These are phyloP conservation scores for Lacerta bilineata DNA, from an alignment of 2,797 vertebrate species.

Conservation along the genomic window DNA sequence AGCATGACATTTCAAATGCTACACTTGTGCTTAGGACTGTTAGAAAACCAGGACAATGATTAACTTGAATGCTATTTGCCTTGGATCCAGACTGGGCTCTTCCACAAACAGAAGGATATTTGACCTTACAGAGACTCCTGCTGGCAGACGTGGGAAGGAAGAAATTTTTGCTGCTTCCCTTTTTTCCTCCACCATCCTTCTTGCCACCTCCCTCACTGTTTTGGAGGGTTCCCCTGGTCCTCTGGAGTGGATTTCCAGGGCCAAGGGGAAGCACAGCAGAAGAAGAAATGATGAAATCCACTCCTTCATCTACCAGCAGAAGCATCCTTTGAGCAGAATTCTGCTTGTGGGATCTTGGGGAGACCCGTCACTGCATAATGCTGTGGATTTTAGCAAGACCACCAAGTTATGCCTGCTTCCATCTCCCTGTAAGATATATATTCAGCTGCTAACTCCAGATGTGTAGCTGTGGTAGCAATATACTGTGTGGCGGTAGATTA, in stretches of 20 bases:
- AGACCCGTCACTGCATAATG: neutral
- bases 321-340: neutral
- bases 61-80: neutral
- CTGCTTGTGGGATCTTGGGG: neutral
- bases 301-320: neutral
- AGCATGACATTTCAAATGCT: neutral
- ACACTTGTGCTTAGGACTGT: neutral
- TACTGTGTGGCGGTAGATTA: neutral
- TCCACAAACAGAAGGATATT: neutral
- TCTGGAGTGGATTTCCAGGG: neutral
- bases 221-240: neutral
- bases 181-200: neutral
- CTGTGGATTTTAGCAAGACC: neutral
- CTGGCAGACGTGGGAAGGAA: neutral
- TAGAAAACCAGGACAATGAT: neutral
- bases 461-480: neutral
- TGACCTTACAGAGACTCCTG: neutral
- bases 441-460: conserved; percentile 20
- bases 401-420: conserved; percentile 3
- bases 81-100: conserved; percentile 1
- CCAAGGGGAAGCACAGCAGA: too few species aligned
- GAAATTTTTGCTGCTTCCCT: neutral
- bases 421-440: neutral
- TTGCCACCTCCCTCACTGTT: neutral
- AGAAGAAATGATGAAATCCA: neutral